Evolutionary conservation across 2,113 vertebrate genomes (phyloP).

Genomic region (Oncorhynchus keta): DNA sequence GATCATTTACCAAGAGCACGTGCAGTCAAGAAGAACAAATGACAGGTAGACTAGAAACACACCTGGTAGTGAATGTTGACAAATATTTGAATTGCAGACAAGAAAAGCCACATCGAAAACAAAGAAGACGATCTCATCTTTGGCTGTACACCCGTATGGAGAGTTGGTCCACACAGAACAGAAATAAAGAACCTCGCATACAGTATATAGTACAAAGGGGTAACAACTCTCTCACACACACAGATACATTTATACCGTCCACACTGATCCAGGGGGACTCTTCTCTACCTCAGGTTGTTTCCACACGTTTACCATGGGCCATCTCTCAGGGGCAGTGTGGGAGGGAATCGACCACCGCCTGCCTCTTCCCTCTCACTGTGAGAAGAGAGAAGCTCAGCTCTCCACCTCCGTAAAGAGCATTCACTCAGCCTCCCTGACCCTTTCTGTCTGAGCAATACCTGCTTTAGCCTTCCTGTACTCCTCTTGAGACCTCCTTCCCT

Average conservation of each 20-base stretch:
- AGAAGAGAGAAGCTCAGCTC: slow-evolving; percentile 11
- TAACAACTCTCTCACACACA: neutral
- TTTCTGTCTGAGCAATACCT: slow-evolving; percentile 1
- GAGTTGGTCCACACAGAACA: too few species aligned
- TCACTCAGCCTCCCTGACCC: neutral
- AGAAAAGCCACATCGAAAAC: too few species aligned
- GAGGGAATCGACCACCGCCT: slow-evolving; percentile 1
- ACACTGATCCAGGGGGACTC: slow-evolving; percentile 12
- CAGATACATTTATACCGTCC: neutral
- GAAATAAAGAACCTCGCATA: too few species aligned
- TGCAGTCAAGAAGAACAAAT: too few species aligned
- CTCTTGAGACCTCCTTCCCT: neutral
- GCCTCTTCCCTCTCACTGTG: slow-evolving; percentile 1
- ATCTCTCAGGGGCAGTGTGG: slow-evolving; percentile 9
- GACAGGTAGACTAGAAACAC: too few species aligned
- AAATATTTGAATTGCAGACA: too few species aligned
- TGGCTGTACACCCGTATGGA: too few species aligned
- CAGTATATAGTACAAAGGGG: neutral
- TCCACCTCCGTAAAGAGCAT: neutral
- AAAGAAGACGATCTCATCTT: too few species aligned
- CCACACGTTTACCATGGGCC: slow-evolving; percentile 3
- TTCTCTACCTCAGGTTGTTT: slow-evolving; percentile 21
- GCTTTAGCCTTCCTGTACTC: neutral
- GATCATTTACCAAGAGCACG: too few species aligned
- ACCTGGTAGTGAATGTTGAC: too few species aligned